phyloP scores from a whole-genome alignment of 1,140 invertebrate species.

The Lucilia sericata region DNA sequence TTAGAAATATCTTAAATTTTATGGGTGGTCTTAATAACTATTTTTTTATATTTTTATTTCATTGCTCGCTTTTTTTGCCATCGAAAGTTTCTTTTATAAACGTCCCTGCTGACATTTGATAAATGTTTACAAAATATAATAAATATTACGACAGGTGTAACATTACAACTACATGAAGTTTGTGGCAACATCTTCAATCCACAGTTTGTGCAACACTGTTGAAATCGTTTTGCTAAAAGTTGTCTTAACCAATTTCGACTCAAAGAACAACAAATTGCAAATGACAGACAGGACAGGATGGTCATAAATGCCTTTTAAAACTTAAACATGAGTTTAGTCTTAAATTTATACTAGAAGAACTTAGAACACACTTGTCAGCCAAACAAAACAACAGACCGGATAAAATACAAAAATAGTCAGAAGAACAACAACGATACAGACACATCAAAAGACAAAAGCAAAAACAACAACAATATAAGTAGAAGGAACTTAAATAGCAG shows the following conservation, averaged over 20 bases:
- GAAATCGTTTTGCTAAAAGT: conserved; percentile 1
- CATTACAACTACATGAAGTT: too few species aligned
- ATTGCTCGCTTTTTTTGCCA: too few species aligned
- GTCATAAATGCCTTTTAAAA: conserved; percentile 16
- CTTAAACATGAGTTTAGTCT: conserved; percentile 30
- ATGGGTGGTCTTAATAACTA: too few species aligned
- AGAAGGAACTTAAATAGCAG: background rate
- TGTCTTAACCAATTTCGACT: conserved; percentile 34
- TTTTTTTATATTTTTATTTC: too few species aligned
- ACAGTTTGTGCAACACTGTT: conserved; percentile 23
- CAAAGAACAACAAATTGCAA: conserved; percentile 29
- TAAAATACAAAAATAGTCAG: background rate
- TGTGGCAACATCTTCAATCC: background rate
- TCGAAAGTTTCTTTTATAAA: too few species aligned
- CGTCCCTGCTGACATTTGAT: too few species aligned
- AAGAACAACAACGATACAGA: background rate
- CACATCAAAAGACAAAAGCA: background rate
- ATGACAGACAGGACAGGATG: conserved; percentile 35
- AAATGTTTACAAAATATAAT: too few species aligned
- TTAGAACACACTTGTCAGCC: conserved; percentile 11
- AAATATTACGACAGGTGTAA: too few species aligned
- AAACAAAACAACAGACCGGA: background rate
- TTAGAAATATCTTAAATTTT: too few species aligned
- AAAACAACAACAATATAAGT: background rate
- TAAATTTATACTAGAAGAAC: conserved; percentile 20